Conservation (phyloP, 37 sponge, comb jelly and placozoan genomes). For the Ianthella basta region DNA sequence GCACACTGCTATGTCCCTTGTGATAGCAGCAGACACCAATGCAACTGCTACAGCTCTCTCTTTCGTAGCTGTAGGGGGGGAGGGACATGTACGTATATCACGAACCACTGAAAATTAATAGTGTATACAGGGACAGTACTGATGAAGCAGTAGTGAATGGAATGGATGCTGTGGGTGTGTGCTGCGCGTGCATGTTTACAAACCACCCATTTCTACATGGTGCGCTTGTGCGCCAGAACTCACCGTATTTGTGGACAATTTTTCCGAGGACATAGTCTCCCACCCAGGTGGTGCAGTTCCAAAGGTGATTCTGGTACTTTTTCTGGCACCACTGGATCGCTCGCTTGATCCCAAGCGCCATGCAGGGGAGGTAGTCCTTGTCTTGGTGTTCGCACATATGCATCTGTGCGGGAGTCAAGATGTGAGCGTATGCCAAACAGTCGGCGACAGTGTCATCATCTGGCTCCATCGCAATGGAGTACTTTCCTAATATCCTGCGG, state of each 20-base stretch:
- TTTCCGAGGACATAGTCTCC: neutral
- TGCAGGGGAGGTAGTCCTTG: neutral
- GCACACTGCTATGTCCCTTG: neutral
- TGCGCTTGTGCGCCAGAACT: too few relatives aligned
- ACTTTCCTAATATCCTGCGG: neutral
- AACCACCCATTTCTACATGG: too few relatives aligned
- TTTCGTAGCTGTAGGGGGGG: neutral
- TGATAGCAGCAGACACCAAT: neutral
- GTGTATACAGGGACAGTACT: too few relatives aligned
- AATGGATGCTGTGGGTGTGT: too few relatives aligned
- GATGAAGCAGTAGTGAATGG: too few relatives aligned
- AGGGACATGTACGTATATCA: neutral
- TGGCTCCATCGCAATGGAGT: neutral
- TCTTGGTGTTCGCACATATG: neutral
- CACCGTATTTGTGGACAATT: neutral
- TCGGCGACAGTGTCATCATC: neutral
- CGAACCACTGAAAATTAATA: too few relatives aligned
- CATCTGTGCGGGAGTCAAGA: neutral
- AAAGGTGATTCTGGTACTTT: neutral
- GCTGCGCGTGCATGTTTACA: too few relatives aligned
- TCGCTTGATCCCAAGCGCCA: constrained; percentile 1
- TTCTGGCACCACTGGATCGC: neutral
- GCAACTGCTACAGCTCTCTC: neutral
- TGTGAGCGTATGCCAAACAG: neutral
- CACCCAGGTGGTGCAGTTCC: neutral